Evolutionary conservation across 2,888 invertebrate species (phyloP), one percentile per base, ranked within the genome.

Genomic region (Lathronympha strigana): DNA sequence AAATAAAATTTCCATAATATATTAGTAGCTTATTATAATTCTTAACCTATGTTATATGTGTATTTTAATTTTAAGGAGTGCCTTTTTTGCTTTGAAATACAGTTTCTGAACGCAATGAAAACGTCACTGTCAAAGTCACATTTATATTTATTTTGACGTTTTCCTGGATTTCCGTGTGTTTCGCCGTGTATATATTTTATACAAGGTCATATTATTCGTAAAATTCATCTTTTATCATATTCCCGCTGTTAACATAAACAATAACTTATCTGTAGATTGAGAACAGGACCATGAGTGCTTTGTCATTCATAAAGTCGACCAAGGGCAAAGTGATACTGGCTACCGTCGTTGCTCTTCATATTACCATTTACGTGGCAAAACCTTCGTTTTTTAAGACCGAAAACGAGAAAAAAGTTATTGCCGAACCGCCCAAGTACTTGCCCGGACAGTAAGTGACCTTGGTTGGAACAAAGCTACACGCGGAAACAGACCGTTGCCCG

Each of bases 321-420:
- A 91, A 83, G 76, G 88, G 88, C 71, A 90, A 84, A 78, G 84
- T 84, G 67, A 82, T 92, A 60, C 72, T 92, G 4, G 89, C 81
- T 1, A 92, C 92, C 4, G 86, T 90, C 2, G 86, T 79, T 21
- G 81, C 82, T 13, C 76, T 92, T 47, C 92, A 92, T 71, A 64
- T 87, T 11, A 84, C 87, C 9, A 85, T 91, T 69, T 90, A 86
- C 71, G 76, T 88, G 23, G 86, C 86, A 0, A 90, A 88, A 77
- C 91, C 92, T 69, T 88, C 90, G 64, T 82, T 86, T 81, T 91
- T 92, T 74, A 90, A 87, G 78, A 75, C 76, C 72, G 80, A 84
- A 33, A 77, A 66, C 61, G 74, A 73, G 38, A 73, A 71, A 67
- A 82, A 79, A 72, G 61, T 71, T 28, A 68, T 76, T 53, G 74